Conservation (phyloP, 2,888 invertebrate species). For the Drosophila demipolita region DNA sequence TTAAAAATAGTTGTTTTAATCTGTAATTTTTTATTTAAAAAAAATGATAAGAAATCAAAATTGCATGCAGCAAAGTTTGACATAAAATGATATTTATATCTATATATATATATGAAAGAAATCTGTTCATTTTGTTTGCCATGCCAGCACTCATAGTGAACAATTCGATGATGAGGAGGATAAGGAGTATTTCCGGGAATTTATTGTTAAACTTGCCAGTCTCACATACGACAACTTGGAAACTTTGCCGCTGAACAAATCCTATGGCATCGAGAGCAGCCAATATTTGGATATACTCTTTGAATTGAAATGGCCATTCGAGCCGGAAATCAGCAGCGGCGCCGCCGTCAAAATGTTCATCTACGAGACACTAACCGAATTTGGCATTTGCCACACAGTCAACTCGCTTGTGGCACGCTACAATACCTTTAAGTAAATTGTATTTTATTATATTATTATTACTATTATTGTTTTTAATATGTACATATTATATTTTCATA, state of each 20-base stretch:
- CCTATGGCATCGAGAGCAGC: constrained; percentile 86
- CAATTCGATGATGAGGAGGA: constrained; percentile 85
- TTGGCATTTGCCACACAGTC: constrained; percentile 89
- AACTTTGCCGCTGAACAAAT: constrained; percentile 86
- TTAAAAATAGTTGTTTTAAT: not conserved
- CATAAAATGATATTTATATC: not conserved
- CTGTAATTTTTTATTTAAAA: not conserved
- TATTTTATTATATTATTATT: not conserved
- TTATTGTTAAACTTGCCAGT: constrained; percentile 87
- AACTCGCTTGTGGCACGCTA: constrained; percentile 88
- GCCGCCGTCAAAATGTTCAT: constrained; percentile 86
- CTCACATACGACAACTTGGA: constrained; percentile 88
- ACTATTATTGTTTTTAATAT: not conserved
- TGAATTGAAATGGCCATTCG: constrained; percentile 85
- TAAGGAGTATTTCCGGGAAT: constrained; percentile 86
- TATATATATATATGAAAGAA: not conserved
- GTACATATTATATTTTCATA: not conserved
- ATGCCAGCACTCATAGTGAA: constrained; percentile 65
- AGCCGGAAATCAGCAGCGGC: constrained; percentile 87
- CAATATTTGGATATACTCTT: constrained; percentile 87
- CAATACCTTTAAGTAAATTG: constrained; percentile 79
- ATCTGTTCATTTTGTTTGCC: not conserved
- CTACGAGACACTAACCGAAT: constrained; percentile 88
- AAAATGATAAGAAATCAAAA: not conserved
- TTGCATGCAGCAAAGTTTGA: not conserved